Evolutionary conservation across 2,113 vertebrate species (phyloP), one percentile per base, ranked within the genome.

Genomic region (Pterophyllum scalare): DNA sequence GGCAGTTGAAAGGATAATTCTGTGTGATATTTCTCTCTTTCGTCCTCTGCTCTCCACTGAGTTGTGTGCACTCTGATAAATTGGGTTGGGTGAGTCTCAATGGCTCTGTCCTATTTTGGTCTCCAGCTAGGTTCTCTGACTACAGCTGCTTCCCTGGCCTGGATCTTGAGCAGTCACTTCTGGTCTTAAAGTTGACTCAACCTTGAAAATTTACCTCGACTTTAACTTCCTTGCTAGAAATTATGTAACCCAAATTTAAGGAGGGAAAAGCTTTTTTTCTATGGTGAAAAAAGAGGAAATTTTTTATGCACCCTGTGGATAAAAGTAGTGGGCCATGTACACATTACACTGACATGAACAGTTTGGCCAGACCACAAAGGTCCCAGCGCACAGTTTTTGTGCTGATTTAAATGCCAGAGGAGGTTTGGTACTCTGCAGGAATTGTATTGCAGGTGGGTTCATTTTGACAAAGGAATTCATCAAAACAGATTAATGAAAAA

Each of bases 91-190:
- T 74, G 75, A 87, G 91, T 94, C 93, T 94, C 91, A 82, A 59
- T 92, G 90, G 93, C 87, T 90, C 91, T 92, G 92, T 91, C 91
- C 94, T 92, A 94, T 92, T 94, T 94, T 80, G 76, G 81, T 82
- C 87, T 90, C 67, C 80, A 65, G 81, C 59, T 80, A 81, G 85
- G 84, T 87, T 90, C 88, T 82, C 74, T 83, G 90, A 79, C 83
- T 80, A 75, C 19, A 84, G 70, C 84, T 43, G 33, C 67, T 58
- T 79, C 9, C 67, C 59, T 81, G 61, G 85, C 89, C 82, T 89
- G 77, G 83, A 80, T 92, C 80, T 61, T 78, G n/a, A 75, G 79
- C 81, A 65, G 61, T 40, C 74, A 52, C 80, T 83, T 82, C 77
- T 78, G 28, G 14, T 59, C 75, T 87, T 28, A 57, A 85, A 74